phyloP scores from a whole-genome alignment of 2,113 vertebrate genomes.

The Gadus chalcogrammus region DNA sequence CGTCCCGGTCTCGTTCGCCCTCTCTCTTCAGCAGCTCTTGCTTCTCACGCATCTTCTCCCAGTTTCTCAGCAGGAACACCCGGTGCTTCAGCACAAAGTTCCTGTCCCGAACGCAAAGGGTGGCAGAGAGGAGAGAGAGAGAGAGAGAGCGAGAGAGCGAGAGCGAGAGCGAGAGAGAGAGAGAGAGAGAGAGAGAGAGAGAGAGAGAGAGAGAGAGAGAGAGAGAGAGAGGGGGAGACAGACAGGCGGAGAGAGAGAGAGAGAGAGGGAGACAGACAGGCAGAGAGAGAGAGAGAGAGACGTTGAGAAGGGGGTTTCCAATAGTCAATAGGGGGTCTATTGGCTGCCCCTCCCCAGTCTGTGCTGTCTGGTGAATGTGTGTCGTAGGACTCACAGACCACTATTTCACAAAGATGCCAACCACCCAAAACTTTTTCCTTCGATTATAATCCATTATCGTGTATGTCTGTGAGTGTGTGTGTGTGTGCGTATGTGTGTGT shows the following conservation, averaged over 20 bases:
- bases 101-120: constrained; percentile 58
- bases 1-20: constrained; percentile 72
- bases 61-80: constrained; percentile 94
- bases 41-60: constrained; percentile 94
- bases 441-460: too few relatives aligned
- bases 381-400: too few relatives aligned
- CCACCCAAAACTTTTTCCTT: too few relatives aligned
- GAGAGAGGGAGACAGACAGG: too few relatives aligned
- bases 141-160: too few relatives aligned
- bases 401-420: too few relatives aligned
- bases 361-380: too few relatives aligned
- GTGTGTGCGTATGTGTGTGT: constrained; percentile 3
- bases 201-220: neutral
- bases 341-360: neutral
- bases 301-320: neutral
- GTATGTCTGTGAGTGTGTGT: neutral
- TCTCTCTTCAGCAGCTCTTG: constrained; percentile 91
- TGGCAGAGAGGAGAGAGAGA: neutral
- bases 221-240: too few relatives aligned
- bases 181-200: neutral
- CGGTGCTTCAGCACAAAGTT: constrained; percentile 96
- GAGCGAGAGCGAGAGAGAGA: too few relatives aligned
- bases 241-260: too few relatives aligned
- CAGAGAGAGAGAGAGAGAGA: too few relatives aligned
- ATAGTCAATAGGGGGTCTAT: neutral